These are phyloP conservation scores for Nowickia ferox DNA, from an alignment of 2,888 invertebrate species.

Conservation along the genomic window DNA sequence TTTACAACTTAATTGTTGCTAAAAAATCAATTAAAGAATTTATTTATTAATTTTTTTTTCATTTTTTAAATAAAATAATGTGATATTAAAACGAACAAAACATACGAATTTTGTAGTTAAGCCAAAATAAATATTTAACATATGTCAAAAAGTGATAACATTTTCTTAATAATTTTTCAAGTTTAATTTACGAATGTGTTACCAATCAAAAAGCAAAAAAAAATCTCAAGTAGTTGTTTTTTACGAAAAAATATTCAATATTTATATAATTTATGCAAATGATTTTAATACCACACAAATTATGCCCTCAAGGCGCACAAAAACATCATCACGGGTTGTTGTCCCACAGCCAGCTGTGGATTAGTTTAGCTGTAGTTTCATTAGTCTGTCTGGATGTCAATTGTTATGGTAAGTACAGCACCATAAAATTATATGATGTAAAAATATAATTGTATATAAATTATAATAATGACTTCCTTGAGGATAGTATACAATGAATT, in stretches of 20 bases:
- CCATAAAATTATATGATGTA: background rate
- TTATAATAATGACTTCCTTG: no score
- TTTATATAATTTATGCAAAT: constrained; percentile 60
- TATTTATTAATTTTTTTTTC: constrained; percentile 48
- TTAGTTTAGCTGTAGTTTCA: constrained; percentile 71
- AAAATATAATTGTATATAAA: background rate
- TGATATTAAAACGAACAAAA: constrained; percentile 59
- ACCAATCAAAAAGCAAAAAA: constrained; percentile 14
- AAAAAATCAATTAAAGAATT: constrained; percentile 14
- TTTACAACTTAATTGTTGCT: constrained; percentile 3
- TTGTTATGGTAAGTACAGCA: constrained; percentile 75
- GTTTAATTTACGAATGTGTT: constrained; percentile 57
- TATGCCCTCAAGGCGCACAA: constrained; percentile 37
- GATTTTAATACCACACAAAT: constrained; percentile 39
- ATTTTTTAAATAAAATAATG: constrained; percentile 65
- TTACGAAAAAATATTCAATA: background rate
- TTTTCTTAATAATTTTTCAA: constrained; percentile 44
- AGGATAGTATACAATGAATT: no score
- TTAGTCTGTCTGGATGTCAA: constrained; percentile 74
- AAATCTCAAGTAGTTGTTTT: constrained; percentile 34
- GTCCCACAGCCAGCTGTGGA: constrained; percentile 53
- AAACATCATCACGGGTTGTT: constrained; percentile 36
- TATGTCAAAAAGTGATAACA: constrained; percentile 49
- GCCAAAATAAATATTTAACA: constrained; percentile 38
- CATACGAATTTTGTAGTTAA: constrained; percentile 28